Percentiles rank a stretch among this genome's conserved stretches.
These are phyloP conservation scores for Microctonus brassicae DNA, from an alignment of 2,888 invertebrate species.

Conservation along the genomic window DNA sequence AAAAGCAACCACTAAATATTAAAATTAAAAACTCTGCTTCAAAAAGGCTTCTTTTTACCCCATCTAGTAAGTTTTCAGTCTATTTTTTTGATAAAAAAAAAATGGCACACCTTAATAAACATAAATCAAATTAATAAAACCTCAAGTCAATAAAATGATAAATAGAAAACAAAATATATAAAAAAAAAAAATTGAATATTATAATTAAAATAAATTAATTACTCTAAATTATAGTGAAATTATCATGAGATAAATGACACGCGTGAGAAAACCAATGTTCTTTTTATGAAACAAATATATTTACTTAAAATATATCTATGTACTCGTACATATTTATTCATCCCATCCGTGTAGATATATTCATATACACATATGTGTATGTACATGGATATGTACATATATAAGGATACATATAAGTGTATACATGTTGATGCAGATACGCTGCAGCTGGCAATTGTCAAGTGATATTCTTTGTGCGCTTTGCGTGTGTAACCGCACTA, in stretches of 20 bases:
- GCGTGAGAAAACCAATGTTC: not conserved
- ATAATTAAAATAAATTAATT: too few species aligned
- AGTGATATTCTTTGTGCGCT: constrained; percentile 24
- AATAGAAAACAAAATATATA: too few species aligned
- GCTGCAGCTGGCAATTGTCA: constrained; percentile 25
- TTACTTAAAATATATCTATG: not conserved
- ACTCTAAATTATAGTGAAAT: not conserved
- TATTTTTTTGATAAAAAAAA: too few species aligned
- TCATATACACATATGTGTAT: not conserved
- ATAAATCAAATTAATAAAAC: too few species aligned
- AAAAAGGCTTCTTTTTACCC: too few species aligned
- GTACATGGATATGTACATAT: not conserved
- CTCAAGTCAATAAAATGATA: too few species aligned
- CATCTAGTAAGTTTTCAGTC: too few species aligned
- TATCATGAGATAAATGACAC: not conserved
- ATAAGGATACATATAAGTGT: too few species aligned
- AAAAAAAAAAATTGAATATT: too few species aligned
- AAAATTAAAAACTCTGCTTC: too few species aligned
- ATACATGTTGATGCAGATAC: constrained; percentile 11
- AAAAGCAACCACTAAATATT: too few species aligned
- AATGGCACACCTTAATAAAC: too few species aligned
- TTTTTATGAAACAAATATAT: not conserved
- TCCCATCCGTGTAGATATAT: not conserved
- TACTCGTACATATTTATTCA: not conserved
- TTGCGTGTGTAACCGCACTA: constrained; percentile 17